phyloP scores from a whole-genome alignment of 92 coral and sea anemone genomes.

The Actinernus sp. region DNA sequence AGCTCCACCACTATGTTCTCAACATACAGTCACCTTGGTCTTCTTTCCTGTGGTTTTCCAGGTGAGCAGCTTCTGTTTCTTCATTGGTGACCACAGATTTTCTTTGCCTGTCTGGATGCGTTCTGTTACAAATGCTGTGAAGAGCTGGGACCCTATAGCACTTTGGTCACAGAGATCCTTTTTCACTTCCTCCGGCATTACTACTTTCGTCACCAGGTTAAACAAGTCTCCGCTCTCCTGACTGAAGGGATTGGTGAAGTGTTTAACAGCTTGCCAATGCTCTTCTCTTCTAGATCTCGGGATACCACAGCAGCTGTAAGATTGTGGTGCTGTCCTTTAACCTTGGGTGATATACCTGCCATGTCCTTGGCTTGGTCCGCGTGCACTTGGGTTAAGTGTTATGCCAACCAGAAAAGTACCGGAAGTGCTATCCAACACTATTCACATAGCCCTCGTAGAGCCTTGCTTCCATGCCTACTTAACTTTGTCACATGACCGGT shows the following conservation, averaged over 20 bases:
- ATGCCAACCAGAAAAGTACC: too few relatives aligned
- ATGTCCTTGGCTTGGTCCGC: slow-evolving; percentile 62
- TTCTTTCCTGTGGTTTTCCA: slow-evolving; percentile 24
- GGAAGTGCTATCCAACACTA: too few relatives aligned
- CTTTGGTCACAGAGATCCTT: slow-evolving; percentile 26
- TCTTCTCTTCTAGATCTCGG: slow-evolving; percentile 56
- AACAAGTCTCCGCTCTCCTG: slow-evolving; percentile 47
- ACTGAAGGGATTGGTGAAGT: slow-evolving; percentile 64
- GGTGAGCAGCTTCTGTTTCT: slow-evolving; percentile 31
- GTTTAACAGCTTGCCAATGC: slow-evolving; percentile 28
- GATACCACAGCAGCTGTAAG: slow-evolving; percentile 35
- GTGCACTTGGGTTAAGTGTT: too few relatives aligned
- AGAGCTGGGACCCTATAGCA: slow-evolving; percentile 15
- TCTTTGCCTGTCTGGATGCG: slow-evolving; percentile 25
- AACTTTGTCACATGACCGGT: too few relatives aligned
- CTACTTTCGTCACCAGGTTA: slow-evolving; percentile 57
- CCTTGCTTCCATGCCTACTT: too few relatives aligned
- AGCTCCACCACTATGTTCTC: slow-evolving; percentile 38
- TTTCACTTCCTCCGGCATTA: slow-evolving; percentile 33
- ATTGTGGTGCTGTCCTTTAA: slow-evolving; percentile 43
- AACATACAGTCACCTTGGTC: slow-evolving; percentile 9
- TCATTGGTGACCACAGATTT: slow-evolving; percentile 52
- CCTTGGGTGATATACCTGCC: slow-evolving; percentile 44
- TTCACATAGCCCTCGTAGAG: too few relatives aligned
- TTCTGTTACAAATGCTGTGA: slow-evolving; percentile 29